These are phyloP conservation scores for Caranx melampygus DNA, from an alignment of 2,113 vertebrate species.

Conservation along the genomic window DNA sequence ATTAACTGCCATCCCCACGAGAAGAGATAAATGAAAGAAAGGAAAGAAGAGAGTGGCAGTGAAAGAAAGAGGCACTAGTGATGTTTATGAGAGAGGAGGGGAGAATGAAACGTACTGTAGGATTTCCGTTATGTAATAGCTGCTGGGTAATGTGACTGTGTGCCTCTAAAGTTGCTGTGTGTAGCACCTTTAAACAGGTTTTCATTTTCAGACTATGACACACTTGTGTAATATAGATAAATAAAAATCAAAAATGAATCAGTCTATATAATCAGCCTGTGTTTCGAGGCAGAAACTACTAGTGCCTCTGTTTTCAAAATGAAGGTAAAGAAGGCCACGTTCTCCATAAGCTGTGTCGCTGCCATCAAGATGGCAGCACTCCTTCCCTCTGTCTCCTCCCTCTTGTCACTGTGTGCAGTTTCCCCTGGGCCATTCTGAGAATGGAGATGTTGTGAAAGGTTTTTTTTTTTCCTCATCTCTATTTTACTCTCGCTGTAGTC, in stretches of 20 bases:
- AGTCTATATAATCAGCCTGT: background rate
- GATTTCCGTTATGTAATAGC: constrained; percentile 40
- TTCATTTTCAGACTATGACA: constrained; percentile 21
- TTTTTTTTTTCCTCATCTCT: background rate
- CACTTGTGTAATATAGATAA: background rate
- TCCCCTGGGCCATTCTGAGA: background rate
- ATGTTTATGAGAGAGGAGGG: constrained; percentile 27
- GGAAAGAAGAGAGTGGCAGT: constrained; percentile 19
- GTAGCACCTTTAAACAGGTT: constrained; percentile 22
- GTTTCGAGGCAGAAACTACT: background rate
- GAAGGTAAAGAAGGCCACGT: constrained; percentile 22
- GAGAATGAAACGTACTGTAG: constrained; percentile 6
- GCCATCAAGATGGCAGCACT: background rate
- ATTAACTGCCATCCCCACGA: constrained; percentile 63
- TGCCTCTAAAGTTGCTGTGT: constrained; percentile 22
- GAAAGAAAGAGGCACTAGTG: background rate
- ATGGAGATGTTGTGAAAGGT: constrained; percentile 1
- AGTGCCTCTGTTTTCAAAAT: background rate
- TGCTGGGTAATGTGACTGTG: constrained; percentile 24
- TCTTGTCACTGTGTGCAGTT: background rate
- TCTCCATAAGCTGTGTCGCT: background rate
- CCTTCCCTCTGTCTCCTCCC: background rate
- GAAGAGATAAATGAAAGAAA: constrained; percentile 43
- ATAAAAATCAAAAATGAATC: background rate
- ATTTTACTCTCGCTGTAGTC: background rate